Base-by-base conservation (phyloP, 1,140 invertebrate genomes). In the Drosophila kanapiae region DNA sequence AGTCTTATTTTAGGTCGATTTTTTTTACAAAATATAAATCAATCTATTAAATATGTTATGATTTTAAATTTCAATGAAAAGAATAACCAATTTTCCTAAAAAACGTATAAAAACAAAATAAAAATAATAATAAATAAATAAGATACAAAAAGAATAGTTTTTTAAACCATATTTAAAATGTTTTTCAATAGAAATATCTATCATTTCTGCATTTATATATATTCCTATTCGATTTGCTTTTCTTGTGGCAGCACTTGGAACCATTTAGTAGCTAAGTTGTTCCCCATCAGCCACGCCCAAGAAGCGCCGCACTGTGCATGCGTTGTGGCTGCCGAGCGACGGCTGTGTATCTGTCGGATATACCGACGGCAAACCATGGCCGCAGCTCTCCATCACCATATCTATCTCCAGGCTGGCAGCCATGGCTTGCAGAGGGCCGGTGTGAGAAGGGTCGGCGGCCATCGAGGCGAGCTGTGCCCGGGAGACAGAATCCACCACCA, bases 321-420 rank as follows among this genome's bases (percentile, higher is more conserved):
- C 85, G 80, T 80, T 87, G 59, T 59, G 75, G 35, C 69, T n/a
- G 29, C 47, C 35, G 47, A 16, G 64, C 61, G 62, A 57, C 56
- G 49, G 42, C 48, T 82, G 65, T 86, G 85, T 88, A 81, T 88
- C 82, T 62, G 59, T 67, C 67, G 49, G 67, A 86, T 58, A 63
- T 38, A 29, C 78, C 85, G 85, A 60, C 86, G 85, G 85, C 85
- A 85, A 71, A 51, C 48, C 68, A 78, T 81, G 82, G 78, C 70
- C 61, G 68, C 62, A 49, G 49, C 45, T 51, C 45, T 65, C 53
- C 33, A 54, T 27, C 47, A 16, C 27, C 35, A 38, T 54, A 54
- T 54, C 53, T 54, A 54, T 54, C 35, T 40, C 29, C 62, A 27
- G 33, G 9, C 16, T 29, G 82, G 68, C 85, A 78, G 81, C 85